Conservation (phyloP, 2,888 invertebrate species). For the Argyresthia albistria region DNA sequence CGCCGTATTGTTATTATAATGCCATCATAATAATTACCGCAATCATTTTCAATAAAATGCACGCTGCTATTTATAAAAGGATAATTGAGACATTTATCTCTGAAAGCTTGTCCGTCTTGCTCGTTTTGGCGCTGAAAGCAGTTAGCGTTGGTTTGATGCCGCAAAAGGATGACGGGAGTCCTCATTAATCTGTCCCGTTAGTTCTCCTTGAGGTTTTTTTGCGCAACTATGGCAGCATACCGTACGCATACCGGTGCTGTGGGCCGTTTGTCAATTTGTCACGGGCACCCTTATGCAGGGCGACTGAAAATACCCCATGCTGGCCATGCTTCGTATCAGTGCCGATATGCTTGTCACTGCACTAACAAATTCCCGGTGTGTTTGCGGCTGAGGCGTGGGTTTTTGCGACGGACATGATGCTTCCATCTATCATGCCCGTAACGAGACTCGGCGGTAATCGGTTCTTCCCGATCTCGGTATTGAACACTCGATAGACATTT, state of each 20-base stretch:
- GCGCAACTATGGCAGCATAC: neutral
- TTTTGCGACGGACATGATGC: neutral
- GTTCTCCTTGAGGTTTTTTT: neutral
- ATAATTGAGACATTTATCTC: neutral
- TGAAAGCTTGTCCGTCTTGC: neutral
- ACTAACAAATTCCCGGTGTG: too few relatives aligned
- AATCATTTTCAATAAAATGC: too few relatives aligned
- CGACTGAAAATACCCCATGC: constrained; percentile 12
- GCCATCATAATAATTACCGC: too few relatives aligned
- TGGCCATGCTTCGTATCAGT: constrained; percentile 2
- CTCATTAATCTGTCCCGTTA: constrained; percentile 1
- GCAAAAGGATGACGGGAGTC: neutral
- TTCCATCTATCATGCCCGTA: constrained; percentile 6
- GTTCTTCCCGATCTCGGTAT: constrained; percentile 13
- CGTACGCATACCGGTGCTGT: neutral
- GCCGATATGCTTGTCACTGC: neutral
- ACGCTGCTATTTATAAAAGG: neutral
- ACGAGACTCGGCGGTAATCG: constrained; percentile 29
- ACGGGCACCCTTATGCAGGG: constrained; percentile 23
- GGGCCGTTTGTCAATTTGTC: constrained; percentile 41
- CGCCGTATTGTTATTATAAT: too few relatives aligned
- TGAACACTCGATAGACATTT: too few relatives aligned
- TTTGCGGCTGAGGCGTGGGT: neutral
- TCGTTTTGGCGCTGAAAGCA: neutral
- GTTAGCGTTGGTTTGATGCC: neutral